Conservation (phyloP, 2,113 vertebrate species). For the Vireo altiloquus region DNA sequence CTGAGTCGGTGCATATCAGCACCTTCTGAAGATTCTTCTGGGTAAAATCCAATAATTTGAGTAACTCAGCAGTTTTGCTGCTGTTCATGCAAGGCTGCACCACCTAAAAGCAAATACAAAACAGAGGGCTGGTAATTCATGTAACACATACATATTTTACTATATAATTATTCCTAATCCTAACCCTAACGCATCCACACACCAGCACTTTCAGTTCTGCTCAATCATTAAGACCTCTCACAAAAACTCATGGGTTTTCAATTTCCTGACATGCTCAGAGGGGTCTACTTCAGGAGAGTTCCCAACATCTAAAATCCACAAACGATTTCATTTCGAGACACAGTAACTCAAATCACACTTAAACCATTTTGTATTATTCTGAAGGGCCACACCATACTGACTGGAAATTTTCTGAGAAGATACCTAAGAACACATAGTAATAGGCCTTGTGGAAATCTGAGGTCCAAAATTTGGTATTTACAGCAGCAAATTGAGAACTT, state of each 20-base stretch:
- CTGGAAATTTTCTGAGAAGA: not conserved
- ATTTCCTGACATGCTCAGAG: not conserved
- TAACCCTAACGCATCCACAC: not conserved
- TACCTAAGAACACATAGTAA: not conserved
- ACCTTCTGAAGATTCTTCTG: slow-evolving; percentile 80
- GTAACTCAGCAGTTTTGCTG: slow-evolving; percentile 75
- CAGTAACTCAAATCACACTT: not conserved
- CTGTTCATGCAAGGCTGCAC: slow-evolving; percentile 76
- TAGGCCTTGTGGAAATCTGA: not conserved
- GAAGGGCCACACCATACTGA: not conserved
- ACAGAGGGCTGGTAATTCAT: not conserved
- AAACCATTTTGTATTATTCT: not conserved
- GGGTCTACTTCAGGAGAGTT: not conserved
- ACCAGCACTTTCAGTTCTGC: not conserved
- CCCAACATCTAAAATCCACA: not conserved
- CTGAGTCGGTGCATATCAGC: slow-evolving; percentile 78
- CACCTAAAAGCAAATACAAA: slow-evolving; percentile 65
- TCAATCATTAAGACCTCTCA: not conserved
- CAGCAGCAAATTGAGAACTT: not conserved
- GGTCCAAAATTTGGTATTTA: not conserved
- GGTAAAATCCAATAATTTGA: slow-evolving; percentile 76
- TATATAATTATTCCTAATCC: not conserved
- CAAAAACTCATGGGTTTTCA: fast-evolving
- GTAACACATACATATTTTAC: not conserved
- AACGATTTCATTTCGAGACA: not conserved